Percentiles rank a stretch among this genome's conserved stretches.
Evolutionary conservation across 2,888 invertebrate genomes (phyloP).

Genomic region (Marronus borbonicus): DNA sequence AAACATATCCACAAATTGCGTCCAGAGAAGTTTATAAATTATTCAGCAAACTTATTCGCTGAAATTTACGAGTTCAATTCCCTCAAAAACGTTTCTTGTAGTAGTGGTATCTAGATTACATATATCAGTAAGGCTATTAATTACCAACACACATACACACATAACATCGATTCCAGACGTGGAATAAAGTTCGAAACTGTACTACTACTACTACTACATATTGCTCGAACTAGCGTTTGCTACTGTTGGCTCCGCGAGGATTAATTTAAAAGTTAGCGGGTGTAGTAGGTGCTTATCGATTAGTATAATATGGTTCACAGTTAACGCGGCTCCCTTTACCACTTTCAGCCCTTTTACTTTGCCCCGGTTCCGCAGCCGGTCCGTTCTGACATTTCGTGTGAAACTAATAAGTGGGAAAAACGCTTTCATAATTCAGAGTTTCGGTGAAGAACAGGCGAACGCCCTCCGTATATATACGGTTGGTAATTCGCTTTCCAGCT

Average conservation of each 20-base stretch:
- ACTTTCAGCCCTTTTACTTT: not conserved
- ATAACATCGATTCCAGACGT: constrained; percentile 12
- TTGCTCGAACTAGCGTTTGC: not conserved
- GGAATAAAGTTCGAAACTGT: constrained; percentile 32
- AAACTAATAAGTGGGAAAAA: constrained; percentile 36
- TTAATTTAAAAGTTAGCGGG: constrained; percentile 21
- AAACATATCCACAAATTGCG: no score
- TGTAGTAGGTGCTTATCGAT: constrained; percentile 15
- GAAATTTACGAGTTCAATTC: constrained; percentile 14
- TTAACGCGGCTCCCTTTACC: not conserved
- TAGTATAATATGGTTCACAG: constrained; percentile 10
- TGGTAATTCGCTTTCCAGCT: constrained; percentile 2
- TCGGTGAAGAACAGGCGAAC: not conserved
- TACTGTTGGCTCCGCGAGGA: not conserved
- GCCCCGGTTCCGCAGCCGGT: not conserved
- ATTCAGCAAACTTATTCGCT: constrained; percentile 9
- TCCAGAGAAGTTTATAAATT: no score
- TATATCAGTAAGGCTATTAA: constrained; percentile 18
- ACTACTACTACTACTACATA: not conserved
- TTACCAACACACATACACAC: constrained; percentile 20
- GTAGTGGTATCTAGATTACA: not conserved
- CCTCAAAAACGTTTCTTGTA: constrained; percentile 16
- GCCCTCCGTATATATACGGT: not conserved
- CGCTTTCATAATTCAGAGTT: constrained; percentile 29
- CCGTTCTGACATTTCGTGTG: constrained; percentile 38